Percentiles rank a stretch among this genome's conserved stretches.
Evolutionary conservation across 1,140 invertebrate species (phyloP).

Genomic region (Dolichoris vasculosae): DNA sequence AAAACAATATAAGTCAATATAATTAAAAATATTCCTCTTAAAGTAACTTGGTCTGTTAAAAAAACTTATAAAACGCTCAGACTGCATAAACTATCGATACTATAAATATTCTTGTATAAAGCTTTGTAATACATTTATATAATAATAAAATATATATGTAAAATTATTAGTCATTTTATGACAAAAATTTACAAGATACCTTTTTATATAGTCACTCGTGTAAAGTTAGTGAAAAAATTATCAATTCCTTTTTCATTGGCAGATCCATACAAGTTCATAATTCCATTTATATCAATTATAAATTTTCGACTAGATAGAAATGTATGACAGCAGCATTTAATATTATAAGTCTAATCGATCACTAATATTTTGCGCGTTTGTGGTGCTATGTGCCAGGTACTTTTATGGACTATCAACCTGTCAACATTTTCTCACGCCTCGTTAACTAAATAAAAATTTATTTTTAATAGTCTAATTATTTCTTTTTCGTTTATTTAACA

Average conservation of each 20-base stretch:
- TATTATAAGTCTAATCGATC: constrained; percentile 24
- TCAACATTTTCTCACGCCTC: not conserved
- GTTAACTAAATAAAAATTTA: not conserved
- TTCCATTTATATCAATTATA: constrained; percentile 26
- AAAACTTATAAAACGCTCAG: not conserved
- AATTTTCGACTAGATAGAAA: constrained; percentile 49
- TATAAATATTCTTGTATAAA: not conserved
- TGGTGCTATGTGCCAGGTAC: constrained; percentile 2
- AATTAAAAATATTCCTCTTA: not conserved
- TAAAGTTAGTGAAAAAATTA: constrained; percentile 61
- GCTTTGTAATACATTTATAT: constrained; percentile 38
- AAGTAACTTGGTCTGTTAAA: not conserved
- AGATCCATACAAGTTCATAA: constrained; percentile 45
- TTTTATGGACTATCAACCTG: not conserved
- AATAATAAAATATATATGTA: constrained; percentile 53
- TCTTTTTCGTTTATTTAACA: no score
- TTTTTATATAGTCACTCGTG: constrained; percentile 44
- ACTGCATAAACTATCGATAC: not conserved
- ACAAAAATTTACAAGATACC: constrained; percentile 57
- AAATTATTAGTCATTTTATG: constrained; percentile 71
- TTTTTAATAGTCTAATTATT: no score
- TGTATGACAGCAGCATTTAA: constrained; percentile 32
- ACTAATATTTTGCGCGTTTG: constrained; percentile 9
- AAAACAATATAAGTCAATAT: not conserved
- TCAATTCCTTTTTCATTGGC: constrained; percentile 66